phyloP scores from a whole-genome alignment of 2,888 invertebrate genomes.

The Lithophane ornitopus region DNA sequence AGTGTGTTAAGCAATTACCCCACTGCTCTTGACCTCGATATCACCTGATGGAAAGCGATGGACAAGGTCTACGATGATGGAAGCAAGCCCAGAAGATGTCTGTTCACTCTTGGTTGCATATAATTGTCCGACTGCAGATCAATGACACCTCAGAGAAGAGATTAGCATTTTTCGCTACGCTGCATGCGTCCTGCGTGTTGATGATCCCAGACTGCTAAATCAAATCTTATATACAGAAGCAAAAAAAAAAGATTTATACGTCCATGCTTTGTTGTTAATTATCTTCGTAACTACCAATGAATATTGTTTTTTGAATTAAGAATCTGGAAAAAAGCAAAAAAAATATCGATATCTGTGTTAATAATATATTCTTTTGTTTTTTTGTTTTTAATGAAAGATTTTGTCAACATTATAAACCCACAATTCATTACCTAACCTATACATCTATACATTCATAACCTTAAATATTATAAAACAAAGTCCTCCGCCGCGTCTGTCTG shows the following conservation, averaged over 20 bases:
- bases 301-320: neutral
- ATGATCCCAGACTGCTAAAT: conserved; percentile 12
- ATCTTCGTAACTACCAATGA: neutral
- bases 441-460: no score
- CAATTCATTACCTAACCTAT: no score
- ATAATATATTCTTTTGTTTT: neutral
- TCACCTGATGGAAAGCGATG: neutral
- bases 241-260: neutral
- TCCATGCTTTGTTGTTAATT: neutral
- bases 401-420: neutral
- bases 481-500: no score
- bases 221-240: neutral
- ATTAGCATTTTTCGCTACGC: conserved; percentile 12
- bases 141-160: neutral
- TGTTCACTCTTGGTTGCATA: neutral
- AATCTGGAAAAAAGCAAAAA: neutral
- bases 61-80: no score
- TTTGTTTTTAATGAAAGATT: neutral
- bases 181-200: conserved; percentile 19
- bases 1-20: neutral
- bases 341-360: neutral
- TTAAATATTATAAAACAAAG: no score
- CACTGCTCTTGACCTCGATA: no score
- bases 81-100: neutral
- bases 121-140: neutral